Base-by-base conservation (phyloP, 2,888 invertebrate genomes). In the Troides oblongomaculatus region DNA sequence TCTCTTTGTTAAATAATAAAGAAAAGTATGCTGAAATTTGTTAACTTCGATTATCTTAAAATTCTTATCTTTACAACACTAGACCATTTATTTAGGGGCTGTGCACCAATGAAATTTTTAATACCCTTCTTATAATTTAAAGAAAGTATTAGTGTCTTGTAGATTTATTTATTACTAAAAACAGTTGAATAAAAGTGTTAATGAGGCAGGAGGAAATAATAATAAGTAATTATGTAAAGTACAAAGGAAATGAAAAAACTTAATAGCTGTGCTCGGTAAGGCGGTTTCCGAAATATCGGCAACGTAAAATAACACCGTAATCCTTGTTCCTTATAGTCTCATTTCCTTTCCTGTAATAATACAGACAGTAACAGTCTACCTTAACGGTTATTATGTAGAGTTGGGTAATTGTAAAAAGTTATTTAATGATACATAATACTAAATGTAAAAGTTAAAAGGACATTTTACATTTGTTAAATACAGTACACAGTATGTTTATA, bases 171-270 rank as follows among this genome's bases (percentile, higher is more conserved):
- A 58, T 58, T 58, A 58, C 10, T n/a, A 58, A 30, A 59, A 50
- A 23, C 17, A 39, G 64, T 64, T 64, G 21, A 60, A 68, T 60
- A 21, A 36, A 18, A 59, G 7, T 64, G 59, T 68, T 68, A 68
- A 63, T 61, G 18, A 53, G 25, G n/a, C 5, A 23, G 12, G 43
- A n/a, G 50, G 5, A 53, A 68, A 64, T 23, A 36, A 64, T 62
- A 66, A 62, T 66, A 18, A 57, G 46, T 53, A 50, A 62, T 69
- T 62, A 66, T 53, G 58, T 59, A 59, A 66, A 50, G 59, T 36
- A 53, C 59, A 59, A 70, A 62, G 62, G 62, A 70, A 70, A 70
- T 62, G 53, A 63, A 62, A 69, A 57, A 70, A 66, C 53, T 70
- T 66, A 70, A 66, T 66, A 62, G 62, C 59, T 50, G 30, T 50